Evolutionary conservation across 1,140 invertebrate genomes (phyloP).

Genomic region (Cherax quadricarinatus): DNA sequence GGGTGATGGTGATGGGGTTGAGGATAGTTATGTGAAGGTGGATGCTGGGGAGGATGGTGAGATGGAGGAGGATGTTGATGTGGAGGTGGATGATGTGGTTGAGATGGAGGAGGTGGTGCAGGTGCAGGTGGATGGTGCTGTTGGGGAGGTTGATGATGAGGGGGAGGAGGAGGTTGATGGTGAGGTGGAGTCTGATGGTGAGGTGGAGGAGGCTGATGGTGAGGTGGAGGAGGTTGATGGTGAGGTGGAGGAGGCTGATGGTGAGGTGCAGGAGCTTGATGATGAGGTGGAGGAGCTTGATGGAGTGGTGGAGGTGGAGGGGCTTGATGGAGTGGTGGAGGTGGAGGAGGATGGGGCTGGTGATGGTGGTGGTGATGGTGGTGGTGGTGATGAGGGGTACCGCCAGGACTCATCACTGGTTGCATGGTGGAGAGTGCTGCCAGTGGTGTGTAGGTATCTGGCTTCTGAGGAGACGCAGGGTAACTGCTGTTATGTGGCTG

Average conservation of each 20-base stretch:
- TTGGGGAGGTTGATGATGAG: constrained; percentile 75
- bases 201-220: constrained; percentile 80
- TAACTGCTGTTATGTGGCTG: constrained; percentile 55
- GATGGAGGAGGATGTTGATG: constrained; percentile 72
- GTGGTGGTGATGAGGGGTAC: constrained; percentile 45
- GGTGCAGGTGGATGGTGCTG: constrained; percentile 75
- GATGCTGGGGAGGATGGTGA: constrained; percentile 67
- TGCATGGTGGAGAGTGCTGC: constrained; percentile 91
- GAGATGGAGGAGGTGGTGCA: constrained; percentile 79
- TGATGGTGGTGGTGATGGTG: constrained; percentile 54
- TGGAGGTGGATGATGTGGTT: constrained; percentile 81
- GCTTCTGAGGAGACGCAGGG: constrained; percentile 33
- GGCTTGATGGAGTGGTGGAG: constrained; percentile 26
- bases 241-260: neutral
- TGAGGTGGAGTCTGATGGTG: constrained; percentile 79
- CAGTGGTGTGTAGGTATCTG: constrained; percentile 84
- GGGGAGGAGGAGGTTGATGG: constrained; percentile 73
- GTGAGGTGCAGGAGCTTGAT: constrained; percentile 16
- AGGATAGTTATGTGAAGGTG: constrained; percentile 66
- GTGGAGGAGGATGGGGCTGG: constrained; percentile 22
- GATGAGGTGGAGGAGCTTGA: constrained; percentile 15
- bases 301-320: constrained; percentile 49
- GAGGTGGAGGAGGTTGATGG: constrained; percentile 77
- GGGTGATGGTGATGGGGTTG: constrained; percentile 78
- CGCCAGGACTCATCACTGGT: constrained; percentile 77